Base-by-base conservation (phyloP, 37 sponge, comb jelly and placozoan genomes). In the Aplysina aerophoba region DNA sequence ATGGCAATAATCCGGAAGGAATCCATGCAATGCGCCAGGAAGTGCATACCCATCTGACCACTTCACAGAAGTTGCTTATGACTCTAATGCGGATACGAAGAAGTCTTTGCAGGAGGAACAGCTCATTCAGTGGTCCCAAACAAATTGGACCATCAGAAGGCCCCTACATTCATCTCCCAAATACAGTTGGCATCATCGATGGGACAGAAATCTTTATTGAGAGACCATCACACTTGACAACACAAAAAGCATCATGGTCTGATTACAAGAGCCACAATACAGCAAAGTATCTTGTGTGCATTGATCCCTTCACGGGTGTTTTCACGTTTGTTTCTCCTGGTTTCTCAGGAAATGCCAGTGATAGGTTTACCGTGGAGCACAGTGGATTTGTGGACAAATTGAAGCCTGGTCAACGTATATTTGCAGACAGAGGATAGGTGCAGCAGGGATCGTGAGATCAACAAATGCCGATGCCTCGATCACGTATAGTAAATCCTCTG, bases 221-320 rank as follows among this genome's bases (percentile, higher is more conserved):
- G 39, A 73, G 39, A 28, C 74, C 74, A 15, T 33, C 38, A 21
- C 31, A 33, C 74, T 28, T 73, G 20, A 33, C 74, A 38, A 73
- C 74, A 14, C 74, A 73, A 40, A 73, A 73, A 19, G 14, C 74
- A 34, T 38, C 74, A 15, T 73, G 74, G 74, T 73, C 74, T 34
- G 69, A 83, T 40, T 83, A 83, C 84, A 83, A 83, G 69, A 63
- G 37, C 27, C 84, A 83, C 66, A 83, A 22, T 65, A 83, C 84
- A 12, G 62, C 34, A 11, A 83, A 83, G 44, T 83, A 83, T 34
- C 84, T 83, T 74, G 84, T 41, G 20, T n/a, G 63, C 34, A 80
- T 80, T 58, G 59, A 80, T 27, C 59, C 60, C 13, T 57, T 57
- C 60, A 80, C 81, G 6, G 81, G 81, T 30, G 60, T 59, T 19